Conservation (phyloP, 2,888 invertebrate genomes). For the Panorpa germanica region DNA sequence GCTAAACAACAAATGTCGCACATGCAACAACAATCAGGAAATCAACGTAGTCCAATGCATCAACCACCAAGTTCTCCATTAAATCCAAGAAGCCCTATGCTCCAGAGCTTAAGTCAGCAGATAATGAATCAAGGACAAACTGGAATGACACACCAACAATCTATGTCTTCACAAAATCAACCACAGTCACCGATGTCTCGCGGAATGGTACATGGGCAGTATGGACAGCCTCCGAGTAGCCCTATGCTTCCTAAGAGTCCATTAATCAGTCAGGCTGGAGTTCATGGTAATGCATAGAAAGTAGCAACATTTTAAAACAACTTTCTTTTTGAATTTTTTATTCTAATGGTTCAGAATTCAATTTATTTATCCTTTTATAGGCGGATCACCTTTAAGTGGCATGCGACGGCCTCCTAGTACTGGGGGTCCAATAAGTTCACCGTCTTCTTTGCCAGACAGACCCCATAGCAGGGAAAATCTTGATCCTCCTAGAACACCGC, state of each 20-base stretch:
- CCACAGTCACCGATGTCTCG: constrained; percentile 37
- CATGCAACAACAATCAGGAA: constrained; percentile 21
- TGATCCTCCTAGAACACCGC: constrained; percentile 12
- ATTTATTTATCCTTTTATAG: constrained; percentile 23
- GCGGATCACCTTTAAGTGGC: constrained; percentile 26
- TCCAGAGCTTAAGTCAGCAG: constrained; percentile 25
- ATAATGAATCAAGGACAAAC: constrained; percentile 17
- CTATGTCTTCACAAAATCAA: constrained; percentile 31
- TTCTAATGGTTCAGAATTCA: constrained; percentile 4
- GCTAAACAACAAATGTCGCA: constrained; percentile 23
- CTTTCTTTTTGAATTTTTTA: no score
- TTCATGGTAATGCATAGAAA: no score
- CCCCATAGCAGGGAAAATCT: constrained; percentile 37
- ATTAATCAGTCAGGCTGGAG: constrained; percentile 18
- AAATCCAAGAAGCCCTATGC: constrained; percentile 17
- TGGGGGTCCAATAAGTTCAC: constrained; percentile 26
- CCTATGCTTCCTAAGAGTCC: constrained; percentile 26
- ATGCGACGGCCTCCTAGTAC: constrained; percentile 32
- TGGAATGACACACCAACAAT: constrained; percentile 30
- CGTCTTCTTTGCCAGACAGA: constrained; percentile 33
- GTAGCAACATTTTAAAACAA: no score
- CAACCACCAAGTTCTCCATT: constrained; percentile 16
- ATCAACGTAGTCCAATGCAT: constrained; percentile 22
- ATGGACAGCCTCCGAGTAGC: constrained; percentile 20
- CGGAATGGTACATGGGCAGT: constrained; percentile 29